Base-by-base conservation (phyloP, 2,888 invertebrate genomes). In the Microplitis manilae region DNA sequence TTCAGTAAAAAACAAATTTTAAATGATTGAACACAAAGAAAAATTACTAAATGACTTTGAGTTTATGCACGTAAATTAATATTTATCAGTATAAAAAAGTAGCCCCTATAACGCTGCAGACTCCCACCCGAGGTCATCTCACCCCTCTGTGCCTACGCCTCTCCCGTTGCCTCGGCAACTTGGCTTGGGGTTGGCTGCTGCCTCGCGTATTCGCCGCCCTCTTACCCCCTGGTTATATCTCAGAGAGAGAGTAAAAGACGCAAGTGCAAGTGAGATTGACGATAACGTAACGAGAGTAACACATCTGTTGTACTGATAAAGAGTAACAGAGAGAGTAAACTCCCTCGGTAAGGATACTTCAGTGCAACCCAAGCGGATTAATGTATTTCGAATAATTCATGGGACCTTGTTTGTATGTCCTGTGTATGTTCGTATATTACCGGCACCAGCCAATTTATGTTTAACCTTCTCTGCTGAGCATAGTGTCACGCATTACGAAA, bases 91-190 rank as follows among this genome's bases (percentile, higher is more conserved):
- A n/a, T 5, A 17, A 30, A 8, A 30, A 67, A 67, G 76, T 73
- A 73, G 78, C 68, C 73, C 77, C 75, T 75, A 38, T 68, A 64
- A 60, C 75, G 78, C 77, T 74, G 68, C 74, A 75, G 75, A 67
- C 75, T 77, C 80, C 79, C 81, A 77, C 71, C 60, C 73, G 50
- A 50, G 62, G 68, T 68, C 61, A 74, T 73, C 73, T 75, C 76
- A 78, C 78, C 79, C 81, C 83, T 81, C 80, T 83, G 77, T 79
- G 81, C 81, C 81, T 83, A 73, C 79, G 86, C 87, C 87, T 87
- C 87, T 85, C 88, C 82, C 85, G 88, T 89, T 88, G 87, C 88
- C 88, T 83, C 84, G 88, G 88, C 88, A 88, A 89, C 87, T 85
- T 85, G 81, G 85, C 86, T 87, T 86, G 88, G 89, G 89, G 88